Evolutionary conservation across 2,797 vertebrate genomes (phyloP).

Genomic region (Xerus rutilus): DNA sequence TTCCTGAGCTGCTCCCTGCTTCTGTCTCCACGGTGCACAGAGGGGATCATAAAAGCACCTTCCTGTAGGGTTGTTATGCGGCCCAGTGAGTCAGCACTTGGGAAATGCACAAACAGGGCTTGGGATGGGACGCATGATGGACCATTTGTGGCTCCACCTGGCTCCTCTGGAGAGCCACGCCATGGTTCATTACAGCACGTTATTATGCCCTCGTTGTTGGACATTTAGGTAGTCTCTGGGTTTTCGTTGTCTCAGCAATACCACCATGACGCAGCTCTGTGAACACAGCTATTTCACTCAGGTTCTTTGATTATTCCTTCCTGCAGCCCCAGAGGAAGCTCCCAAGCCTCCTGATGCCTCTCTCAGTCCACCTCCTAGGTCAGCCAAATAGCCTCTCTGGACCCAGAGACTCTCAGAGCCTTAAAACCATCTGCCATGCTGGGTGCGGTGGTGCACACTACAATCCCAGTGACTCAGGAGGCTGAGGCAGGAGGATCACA

Average conservation of each 20-base stretch:
- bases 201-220: background rate
- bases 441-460: background rate
- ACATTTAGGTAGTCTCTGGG: background rate
- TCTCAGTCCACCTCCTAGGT: background rate
- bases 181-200: background rate
- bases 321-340: rapidly evolving
- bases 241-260: background rate
- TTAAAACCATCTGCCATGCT: background rate
- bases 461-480: background rate
- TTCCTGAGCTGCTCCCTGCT: background rate
- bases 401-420: background rate
- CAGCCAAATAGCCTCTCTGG: background rate
- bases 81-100: background rate
- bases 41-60: background rate
- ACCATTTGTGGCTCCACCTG: background rate
- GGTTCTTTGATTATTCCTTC: background rate
- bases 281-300: background rate
- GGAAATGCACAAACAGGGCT: background rate
- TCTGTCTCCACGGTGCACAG: background rate
- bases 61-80: rapidly evolving
- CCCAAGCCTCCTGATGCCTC: background rate
- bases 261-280: rapidly evolving
- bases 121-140: too few relatives aligned
- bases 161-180: background rate
- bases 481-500: background rate